Base-by-base conservation (phyloP, 2,797 vertebrate genomes). In the Rhynchotus rufescens region DNA sequence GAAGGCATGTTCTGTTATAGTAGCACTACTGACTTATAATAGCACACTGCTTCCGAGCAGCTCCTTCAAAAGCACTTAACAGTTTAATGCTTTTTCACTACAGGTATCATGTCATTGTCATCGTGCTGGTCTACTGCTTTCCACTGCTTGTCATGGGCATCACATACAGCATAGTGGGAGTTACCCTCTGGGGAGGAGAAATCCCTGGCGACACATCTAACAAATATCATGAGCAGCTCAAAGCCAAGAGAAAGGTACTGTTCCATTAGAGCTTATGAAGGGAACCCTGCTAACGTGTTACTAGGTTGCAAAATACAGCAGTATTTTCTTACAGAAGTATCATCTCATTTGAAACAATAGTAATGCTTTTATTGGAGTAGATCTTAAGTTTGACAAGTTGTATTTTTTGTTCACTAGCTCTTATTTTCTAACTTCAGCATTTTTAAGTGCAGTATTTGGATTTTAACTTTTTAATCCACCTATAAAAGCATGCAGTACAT, bases 181-280 rank as follows among this genome's bases (percentile, higher is more conserved):
- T 99, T 96, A 99, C 99, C 1, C 98, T 99, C 68, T 99, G 99
- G 99, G 99, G 99, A 94, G 99, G 99, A 74, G 98, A 99, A 96
- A 99, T 99, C 95, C 99, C 99, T 12, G 99, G 99, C 10, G 98
- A 99, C 85, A 98, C 99, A 20, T 99, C 98, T 56, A 96, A 99
- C 95, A 99, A 99, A 93, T 99, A 99, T 57, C 99, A 99, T 0
- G 98, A 99, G 87, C 99, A 99, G 92, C 98, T 99, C 69, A 98
- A 98, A 92, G 99, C 99, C 59, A 99, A 99, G 94, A 98, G 99
- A 90, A 99, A 99, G 99, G 99, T 99, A 98, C 40, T 30, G 73
- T 96, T 80, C 38, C 8, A 3, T 56, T 30, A 67, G 38, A 86
- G 42, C 49, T 74, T 30, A 15, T 34, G 71, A 90, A 68, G 8